A percentile compares a stretch with the other conserved stretches of the same genome.
Conservation (phyloP, 2,113 vertebrate genomes). For the Myotis brandtii region DNA sequence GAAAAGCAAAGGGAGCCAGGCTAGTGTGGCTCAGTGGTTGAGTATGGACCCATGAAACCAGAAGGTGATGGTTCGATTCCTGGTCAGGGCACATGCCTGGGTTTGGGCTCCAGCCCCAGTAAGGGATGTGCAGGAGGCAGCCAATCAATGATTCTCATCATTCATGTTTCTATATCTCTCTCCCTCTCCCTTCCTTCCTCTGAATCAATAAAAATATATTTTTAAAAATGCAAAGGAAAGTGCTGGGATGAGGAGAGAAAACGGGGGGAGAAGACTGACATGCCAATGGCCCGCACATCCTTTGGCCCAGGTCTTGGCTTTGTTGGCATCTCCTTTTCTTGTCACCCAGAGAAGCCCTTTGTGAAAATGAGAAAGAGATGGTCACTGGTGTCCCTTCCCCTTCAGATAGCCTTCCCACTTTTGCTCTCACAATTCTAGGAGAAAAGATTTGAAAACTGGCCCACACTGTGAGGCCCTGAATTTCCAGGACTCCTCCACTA, state of each 20-base stretch:
- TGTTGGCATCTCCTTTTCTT: background rate
- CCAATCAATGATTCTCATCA: no score
- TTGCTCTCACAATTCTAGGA: background rate
- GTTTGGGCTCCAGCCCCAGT: no score
- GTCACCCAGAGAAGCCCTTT: background rate
- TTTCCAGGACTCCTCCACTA: background rate
- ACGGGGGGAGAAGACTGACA: background rate
- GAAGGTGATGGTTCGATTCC: no score
- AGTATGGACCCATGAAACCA: no score
- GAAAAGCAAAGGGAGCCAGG: background rate
- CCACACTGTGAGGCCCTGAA: background rate
- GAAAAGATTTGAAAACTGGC: background rate
- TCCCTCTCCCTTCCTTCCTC: no score
- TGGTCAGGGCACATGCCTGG: no score
- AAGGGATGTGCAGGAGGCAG: no score
- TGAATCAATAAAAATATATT: no score
- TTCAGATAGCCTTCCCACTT: background rate
- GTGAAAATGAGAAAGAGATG: background rate
- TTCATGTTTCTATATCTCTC: no score
- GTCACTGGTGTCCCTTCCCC: background rate
- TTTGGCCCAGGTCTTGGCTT: background rate
- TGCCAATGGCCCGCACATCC: fast-evolving
- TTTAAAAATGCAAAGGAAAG: background rate
- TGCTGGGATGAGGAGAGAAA: background rate
- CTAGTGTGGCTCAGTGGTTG: no score